These are phyloP conservation scores for Hyperoodon ampullatus DNA, from an alignment of 2,113 vertebrate species.

Conservation along the genomic window DNA sequence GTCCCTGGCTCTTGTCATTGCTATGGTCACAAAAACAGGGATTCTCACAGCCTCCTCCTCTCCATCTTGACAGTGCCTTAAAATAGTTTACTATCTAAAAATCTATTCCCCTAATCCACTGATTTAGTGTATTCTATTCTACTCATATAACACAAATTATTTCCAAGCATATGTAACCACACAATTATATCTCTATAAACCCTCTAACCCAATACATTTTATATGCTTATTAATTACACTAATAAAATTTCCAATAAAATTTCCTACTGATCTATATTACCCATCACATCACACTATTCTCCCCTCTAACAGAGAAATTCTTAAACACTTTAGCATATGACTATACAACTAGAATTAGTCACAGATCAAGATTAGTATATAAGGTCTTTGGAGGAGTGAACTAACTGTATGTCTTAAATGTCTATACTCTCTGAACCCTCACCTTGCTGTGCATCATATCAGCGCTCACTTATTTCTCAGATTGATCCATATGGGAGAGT, in stretches of 20 bases:
- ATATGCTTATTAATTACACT: slow-evolving; percentile 55
- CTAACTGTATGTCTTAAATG: not conserved
- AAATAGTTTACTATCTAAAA: slow-evolving; percentile 12
- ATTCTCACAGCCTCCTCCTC: not conserved
- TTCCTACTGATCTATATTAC: slow-evolving; percentile 13
- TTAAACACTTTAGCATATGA: not conserved
- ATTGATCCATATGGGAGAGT: not conserved
- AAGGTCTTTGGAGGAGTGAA: not conserved
- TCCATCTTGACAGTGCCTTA: not conserved
- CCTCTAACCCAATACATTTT: slow-evolving; percentile 41
- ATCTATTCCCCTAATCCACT: not conserved
- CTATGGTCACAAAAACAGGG: not conserved
- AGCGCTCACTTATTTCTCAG: not conserved
- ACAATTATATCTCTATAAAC: slow-evolving; percentile 52
- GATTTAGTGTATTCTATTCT: slow-evolving; percentile 26
- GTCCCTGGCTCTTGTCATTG: not conserved
- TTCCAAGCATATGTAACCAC: not conserved
- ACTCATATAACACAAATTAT: slow-evolving; percentile 37
- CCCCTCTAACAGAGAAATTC: not conserved
- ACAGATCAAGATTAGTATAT: not conserved
- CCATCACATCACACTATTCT: not conserved
- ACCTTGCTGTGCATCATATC: not conserved
- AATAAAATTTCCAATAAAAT: slow-evolving; percentile 66
- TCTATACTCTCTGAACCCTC: not conserved
- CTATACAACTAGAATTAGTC: not conserved